Conservation (phyloP, 2,888 invertebrate species). For the Xestia xanthographa region DNA sequence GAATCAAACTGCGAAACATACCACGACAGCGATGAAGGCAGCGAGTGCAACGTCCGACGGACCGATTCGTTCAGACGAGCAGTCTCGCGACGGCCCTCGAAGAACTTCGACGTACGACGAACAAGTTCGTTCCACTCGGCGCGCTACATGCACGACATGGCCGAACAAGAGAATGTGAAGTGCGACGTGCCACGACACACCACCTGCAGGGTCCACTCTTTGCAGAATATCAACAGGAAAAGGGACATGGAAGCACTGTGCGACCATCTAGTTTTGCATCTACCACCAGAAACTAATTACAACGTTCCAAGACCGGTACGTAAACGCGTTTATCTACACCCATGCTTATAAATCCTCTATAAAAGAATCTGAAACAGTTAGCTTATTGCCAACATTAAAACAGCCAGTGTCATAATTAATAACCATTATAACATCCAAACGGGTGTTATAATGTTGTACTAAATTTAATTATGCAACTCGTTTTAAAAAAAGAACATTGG, state of each 20-base stretch:
- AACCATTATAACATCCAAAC: too few relatives aligned
- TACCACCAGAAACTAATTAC: slow-evolving; percentile 84
- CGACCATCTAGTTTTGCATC: slow-evolving; percentile 84
- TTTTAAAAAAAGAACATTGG: too few relatives aligned
- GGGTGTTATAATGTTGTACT: too few relatives aligned
- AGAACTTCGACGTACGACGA: slow-evolving; percentile 82
- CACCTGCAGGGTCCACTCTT: slow-evolving; percentile 84
- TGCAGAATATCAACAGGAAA: slow-evolving; percentile 85
- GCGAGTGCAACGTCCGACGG: slow-evolving; percentile 85
- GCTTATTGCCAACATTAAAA: too few relatives aligned
- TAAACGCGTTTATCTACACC: not conserved
- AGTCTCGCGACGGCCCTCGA: slow-evolving; percentile 78
- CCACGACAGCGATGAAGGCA: slow-evolving; percentile 87
- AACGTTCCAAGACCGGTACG: slow-evolving; percentile 83
- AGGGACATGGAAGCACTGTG: slow-evolving; percentile 84
- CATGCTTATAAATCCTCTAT: too few relatives aligned
- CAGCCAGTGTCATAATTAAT: too few relatives aligned
- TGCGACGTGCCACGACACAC: slow-evolving; percentile 77
- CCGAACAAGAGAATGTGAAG: slow-evolving; percentile 74
- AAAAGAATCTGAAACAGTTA: too few relatives aligned
- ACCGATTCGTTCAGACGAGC: slow-evolving; percentile 85
- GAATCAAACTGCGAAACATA: slow-evolving; percentile 87
- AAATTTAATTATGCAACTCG: too few relatives aligned
- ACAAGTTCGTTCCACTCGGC: slow-evolving; percentile 87
- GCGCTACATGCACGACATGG: slow-evolving; percentile 79